phyloP scores from a whole-genome alignment of 2,113 vertebrate genomes.

The Oreotrochilus melanogaster region DNA sequence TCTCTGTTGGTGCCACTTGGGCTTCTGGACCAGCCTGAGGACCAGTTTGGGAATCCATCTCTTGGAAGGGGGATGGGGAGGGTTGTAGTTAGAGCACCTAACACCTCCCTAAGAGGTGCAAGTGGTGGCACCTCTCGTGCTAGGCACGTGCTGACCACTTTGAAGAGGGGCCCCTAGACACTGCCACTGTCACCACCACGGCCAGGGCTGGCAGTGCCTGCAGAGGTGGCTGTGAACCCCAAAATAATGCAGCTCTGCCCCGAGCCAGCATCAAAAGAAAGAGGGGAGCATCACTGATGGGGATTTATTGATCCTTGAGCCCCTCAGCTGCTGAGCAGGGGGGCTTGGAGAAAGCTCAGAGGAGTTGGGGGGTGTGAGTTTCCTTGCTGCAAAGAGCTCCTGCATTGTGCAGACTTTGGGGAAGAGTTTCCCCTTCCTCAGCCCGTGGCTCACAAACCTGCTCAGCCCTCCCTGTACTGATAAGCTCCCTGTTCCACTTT shows the following conservation, averaged over 20 bases:
- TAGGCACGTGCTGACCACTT: rapidly evolving
- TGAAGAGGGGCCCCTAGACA: not conserved
- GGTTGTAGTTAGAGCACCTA: not conserved
- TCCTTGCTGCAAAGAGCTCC: not conserved
- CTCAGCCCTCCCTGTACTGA: not conserved
- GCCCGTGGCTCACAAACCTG: not conserved
- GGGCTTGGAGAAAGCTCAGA: not conserved
- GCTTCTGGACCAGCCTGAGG: not conserved
- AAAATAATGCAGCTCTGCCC: not conserved
- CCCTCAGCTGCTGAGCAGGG: not conserved
- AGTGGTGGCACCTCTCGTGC: not conserved
- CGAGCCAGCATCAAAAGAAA: not conserved
- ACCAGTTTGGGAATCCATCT: rapidly evolving
- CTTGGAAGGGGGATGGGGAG: not conserved
- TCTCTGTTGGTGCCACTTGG: not conserved
- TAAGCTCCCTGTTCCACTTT: not conserved
- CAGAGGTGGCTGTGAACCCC: not conserved
- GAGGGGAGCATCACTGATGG: not conserved
- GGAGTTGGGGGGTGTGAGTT: rapidly evolving
- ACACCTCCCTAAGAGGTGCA: too few relatives aligned
- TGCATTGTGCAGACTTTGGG: not conserved
- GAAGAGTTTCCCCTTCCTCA: not conserved
- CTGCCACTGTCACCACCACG: rapidly evolving
- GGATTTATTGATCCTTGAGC: rapidly evolving
- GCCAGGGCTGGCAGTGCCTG: not conserved